phyloP scores from a whole-genome alignment of 2,797 vertebrate species.

The Macropodus opercularis region DNA sequence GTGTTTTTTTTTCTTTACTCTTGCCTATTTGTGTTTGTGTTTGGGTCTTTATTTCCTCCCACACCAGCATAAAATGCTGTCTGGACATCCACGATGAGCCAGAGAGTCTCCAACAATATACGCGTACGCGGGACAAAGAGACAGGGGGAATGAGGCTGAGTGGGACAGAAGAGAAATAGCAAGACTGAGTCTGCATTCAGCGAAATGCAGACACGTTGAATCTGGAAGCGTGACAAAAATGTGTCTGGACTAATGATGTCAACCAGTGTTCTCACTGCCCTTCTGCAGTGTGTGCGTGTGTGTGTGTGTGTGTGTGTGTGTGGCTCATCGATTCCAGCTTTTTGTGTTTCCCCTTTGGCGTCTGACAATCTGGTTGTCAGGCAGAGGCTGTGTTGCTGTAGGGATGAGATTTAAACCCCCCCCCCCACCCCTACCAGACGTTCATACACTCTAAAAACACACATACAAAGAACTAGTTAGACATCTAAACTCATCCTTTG shows the following conservation, averaged over 20 bases:
- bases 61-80: slow-evolving; percentile 44
- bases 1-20: not conserved
- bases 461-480: slow-evolving; percentile 13
- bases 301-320: slow-evolving; percentile 25
- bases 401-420: slow-evolving; percentile 31
- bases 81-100: slow-evolving; percentile 66
- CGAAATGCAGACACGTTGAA: slow-evolving; percentile 77
- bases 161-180: slow-evolving; percentile 45
- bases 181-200: slow-evolving; percentile 70
- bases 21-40: not conserved
- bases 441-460: not conserved
- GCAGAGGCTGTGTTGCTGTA: slow-evolving; percentile 40
- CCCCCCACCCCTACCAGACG: not conserved
- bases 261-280: slow-evolving; percentile 70
- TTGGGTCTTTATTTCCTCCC: slow-evolving; percentile 50
- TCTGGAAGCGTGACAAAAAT: slow-evolving; percentile 84
- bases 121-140: slow-evolving; percentile 67
- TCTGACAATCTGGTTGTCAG: slow-evolving; percentile 63
- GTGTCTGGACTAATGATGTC: slow-evolving; percentile 82
- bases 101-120: slow-evolving; percentile 65
- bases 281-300: slow-evolving; percentile 49
- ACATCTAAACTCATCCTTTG: slow-evolving; percentile 6
- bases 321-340: slow-evolving; percentile 30
- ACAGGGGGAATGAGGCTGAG: slow-evolving; percentile 36
- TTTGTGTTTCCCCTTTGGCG: slow-evolving; percentile 53